Conservation (phyloP, 2,888 invertebrate genomes). For the Pheosia gnoma region DNA sequence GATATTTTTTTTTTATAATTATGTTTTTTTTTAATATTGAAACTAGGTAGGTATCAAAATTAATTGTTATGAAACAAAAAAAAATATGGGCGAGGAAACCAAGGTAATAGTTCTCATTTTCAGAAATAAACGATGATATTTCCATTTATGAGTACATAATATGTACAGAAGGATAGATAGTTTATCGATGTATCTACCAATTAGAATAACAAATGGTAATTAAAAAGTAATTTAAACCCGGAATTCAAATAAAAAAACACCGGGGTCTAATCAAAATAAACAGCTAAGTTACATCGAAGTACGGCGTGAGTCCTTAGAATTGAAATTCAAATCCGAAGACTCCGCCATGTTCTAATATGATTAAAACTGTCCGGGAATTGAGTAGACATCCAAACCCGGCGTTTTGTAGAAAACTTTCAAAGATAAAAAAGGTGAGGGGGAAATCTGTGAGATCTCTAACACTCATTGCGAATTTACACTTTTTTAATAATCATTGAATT, state of each 20-base stretch:
- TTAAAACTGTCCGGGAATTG: conserved; percentile 74
- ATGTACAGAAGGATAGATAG: too few species aligned
- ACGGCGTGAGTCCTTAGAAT: conserved; percentile 62
- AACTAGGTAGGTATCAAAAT: too few species aligned
- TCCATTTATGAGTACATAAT: too few species aligned
- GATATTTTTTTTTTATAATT: too few species aligned
- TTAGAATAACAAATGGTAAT: too few species aligned
- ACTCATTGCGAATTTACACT: neutral
- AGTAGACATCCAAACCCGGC: conserved; percentile 66
- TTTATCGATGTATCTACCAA: too few species aligned
- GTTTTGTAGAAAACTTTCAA: conserved; percentile 48
- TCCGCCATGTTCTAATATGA: conserved; percentile 74
- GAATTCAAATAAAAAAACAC: conserved; percentile 71
- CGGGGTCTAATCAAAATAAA: conserved; percentile 73
- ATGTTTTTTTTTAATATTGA: too few species aligned
- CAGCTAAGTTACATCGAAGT: conserved; percentile 64
- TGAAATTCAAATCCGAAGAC: conserved; percentile 79
- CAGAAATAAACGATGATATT: too few species aligned
- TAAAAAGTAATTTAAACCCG: conserved; percentile 13
- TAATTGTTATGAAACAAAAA: too few species aligned
- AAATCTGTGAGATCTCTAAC: conserved; percentile 15
- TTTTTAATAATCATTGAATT: neutral
- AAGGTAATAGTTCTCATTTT: too few species aligned
- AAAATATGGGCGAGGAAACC: too few species aligned
- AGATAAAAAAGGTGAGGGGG: conserved; percentile 31